These are phyloP conservation scores for Speoplatyrhinus poulsoni DNA, from an alignment of 2,113 vertebrate genomes.

Conservation along the genomic window DNA sequence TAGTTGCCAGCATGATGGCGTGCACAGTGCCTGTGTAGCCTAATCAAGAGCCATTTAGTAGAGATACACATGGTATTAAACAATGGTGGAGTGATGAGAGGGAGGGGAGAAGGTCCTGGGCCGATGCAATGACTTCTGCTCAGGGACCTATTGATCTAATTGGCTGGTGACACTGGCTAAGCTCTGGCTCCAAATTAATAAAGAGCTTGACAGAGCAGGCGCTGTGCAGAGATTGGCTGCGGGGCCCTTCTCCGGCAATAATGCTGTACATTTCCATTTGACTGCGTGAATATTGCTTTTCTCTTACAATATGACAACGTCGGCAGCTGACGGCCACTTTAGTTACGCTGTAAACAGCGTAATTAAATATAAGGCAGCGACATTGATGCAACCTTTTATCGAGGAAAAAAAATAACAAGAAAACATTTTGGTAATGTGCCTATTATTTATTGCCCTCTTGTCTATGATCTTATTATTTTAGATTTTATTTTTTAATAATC, in stretches of 20 bases:
- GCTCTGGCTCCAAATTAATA: slow-evolving; percentile 68
- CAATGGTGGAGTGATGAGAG: slow-evolving; percentile 1
- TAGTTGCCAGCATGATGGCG: slow-evolving; percentile 60
- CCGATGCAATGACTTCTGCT: slow-evolving; percentile 50
- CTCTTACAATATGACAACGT: slow-evolving; percentile 21
- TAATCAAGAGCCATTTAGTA: slow-evolving; percentile 65
- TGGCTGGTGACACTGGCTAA: slow-evolving; percentile 64
- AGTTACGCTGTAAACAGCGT: slow-evolving; percentile 8
- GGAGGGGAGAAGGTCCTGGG: slow-evolving; percentile 28
- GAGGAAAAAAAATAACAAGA: neutral
- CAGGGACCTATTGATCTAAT: slow-evolving; percentile 70
- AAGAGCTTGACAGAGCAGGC: slow-evolving; percentile 64
- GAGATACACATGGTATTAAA: slow-evolving; percentile 61
- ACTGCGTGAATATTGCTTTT: slow-evolving; percentile 37
- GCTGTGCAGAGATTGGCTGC: slow-evolving; percentile 42
- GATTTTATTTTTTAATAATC: neutral
- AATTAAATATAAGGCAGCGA: slow-evolving; percentile 11
- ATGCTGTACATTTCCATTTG: slow-evolving; percentile 44
- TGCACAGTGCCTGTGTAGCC: slow-evolving; percentile 44
- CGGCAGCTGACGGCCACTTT: slow-evolving; percentile 13
- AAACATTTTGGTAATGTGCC: no score
- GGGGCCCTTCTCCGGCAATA: slow-evolving; percentile 21
- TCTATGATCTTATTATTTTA: slow-evolving; percentile 2
- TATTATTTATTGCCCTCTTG: neutral
- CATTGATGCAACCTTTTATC: neutral